Conservation (phyloP, 2,797 vertebrate genomes). For the Leucoraja ocellata region DNA sequence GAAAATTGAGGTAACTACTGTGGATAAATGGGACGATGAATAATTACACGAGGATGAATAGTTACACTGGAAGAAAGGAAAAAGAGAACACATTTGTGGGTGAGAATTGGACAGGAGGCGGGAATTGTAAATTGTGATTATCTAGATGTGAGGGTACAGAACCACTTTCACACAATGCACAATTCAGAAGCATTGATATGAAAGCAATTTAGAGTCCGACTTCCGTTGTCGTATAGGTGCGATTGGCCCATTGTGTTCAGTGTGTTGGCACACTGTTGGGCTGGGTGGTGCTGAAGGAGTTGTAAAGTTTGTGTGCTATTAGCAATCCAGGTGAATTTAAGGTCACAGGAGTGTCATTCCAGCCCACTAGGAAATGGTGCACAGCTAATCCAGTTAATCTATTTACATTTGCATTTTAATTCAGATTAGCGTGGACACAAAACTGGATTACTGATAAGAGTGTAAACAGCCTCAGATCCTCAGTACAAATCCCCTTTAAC, state of each 20-base stretch:
- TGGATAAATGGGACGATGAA: not conserved
- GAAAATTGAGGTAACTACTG: not conserved
- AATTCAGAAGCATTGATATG: not conserved
- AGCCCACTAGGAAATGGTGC: conserved; percentile 64
- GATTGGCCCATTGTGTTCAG: not conserved
- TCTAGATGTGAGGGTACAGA: not conserved
- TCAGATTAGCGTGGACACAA: conserved; percentile 75
- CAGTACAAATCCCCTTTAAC: conserved; percentile 30
- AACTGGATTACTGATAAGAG: conserved; percentile 61
- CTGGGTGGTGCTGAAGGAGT: not conserved
- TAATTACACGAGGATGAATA: not conserved
- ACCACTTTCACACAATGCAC: not conserved
- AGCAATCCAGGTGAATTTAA: conserved; percentile 37
- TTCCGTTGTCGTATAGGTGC: not conserved
- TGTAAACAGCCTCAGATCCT: conserved; percentile 53
- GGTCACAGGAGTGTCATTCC: conserved; percentile 58
- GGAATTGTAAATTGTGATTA: not conserved
- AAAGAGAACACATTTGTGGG: too few species aligned
- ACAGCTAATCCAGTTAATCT: conserved; percentile 81
- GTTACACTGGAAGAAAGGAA: not conserved
- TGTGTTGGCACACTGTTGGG: not conserved
- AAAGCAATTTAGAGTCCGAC: not conserved
- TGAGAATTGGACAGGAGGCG: not conserved
- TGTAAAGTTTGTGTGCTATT: not conserved
- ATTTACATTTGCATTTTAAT: conserved; percentile 80